phyloP scores from a whole-genome alignment of 2,113 vertebrate species.

The Phyllostomus discolor region DNA sequence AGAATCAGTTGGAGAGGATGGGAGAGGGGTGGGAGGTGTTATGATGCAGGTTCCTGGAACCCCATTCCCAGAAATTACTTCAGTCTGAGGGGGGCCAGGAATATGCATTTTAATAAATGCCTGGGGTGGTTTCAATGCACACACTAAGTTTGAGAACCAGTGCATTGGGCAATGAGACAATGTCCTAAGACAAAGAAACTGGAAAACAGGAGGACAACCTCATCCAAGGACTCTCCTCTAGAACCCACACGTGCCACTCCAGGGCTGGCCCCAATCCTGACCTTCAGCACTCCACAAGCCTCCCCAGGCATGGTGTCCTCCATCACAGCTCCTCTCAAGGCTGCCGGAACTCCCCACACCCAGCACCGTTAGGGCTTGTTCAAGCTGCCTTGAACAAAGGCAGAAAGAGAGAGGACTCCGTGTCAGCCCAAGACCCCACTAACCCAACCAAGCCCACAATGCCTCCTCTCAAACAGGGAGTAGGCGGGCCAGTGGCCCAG shows the following conservation, averaged over 20 bases:
- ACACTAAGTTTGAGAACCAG: not conserved
- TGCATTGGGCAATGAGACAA: not conserved
- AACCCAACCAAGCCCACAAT: not conserved
- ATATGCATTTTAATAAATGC: not conserved
- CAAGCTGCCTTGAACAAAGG: not conserved
- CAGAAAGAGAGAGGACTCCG: not conserved
- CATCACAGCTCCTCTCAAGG: not conserved
- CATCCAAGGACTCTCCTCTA: not conserved
- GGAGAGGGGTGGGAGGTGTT: not conserved
- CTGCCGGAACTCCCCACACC: not conserved
- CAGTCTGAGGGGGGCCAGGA: not conserved
- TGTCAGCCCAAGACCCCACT: accelerated
- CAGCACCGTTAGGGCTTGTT: not conserved
- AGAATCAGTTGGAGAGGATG: not conserved
- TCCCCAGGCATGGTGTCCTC: not conserved
- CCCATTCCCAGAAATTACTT: not conserved
- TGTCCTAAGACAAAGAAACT: not conserved
- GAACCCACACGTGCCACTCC: not conserved
- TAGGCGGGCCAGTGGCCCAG: accelerated
- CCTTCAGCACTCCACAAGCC: not conserved
- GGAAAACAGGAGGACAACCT: not conserved
- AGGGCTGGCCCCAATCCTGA: not conserved
- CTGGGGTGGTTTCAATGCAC: not conserved
- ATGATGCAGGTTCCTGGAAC: not conserved
- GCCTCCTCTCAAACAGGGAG: not conserved